Evolutionary conservation across 1,140 invertebrate genomes (phyloP).

Genomic region (Cecropterus lyciades): DNA sequence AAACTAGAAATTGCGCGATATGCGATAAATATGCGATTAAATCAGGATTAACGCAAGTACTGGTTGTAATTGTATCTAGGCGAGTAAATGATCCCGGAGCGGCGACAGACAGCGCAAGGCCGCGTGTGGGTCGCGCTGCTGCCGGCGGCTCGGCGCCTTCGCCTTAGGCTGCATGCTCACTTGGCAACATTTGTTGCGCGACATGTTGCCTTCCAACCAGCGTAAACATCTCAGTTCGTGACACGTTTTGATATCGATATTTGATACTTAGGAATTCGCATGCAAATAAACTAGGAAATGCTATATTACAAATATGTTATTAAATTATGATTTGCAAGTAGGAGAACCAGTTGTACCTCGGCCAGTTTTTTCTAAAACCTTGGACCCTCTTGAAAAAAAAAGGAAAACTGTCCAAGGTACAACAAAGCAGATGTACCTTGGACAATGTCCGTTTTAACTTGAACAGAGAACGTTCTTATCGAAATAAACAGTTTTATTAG

Average conservation of each 20-base stretch:
- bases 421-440: no score
- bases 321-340: no score
- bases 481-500: no score
- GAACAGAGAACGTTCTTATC: no score
- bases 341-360: no score
- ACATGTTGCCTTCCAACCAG: background rate
- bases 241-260: background rate
- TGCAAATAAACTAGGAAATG: background rate
- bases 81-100: conserved; percentile 67
- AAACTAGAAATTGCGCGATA: conserved; percentile 29
- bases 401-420: no score
- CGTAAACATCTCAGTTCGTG: background rate
- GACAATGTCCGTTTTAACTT: no score
- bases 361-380: no score
- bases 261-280: background rate
- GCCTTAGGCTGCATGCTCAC: conserved; percentile 11
- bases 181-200: background rate
- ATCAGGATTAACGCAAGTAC: conserved; percentile 45
- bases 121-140: conserved; percentile 53
- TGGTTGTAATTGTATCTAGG: conserved; percentile 68
- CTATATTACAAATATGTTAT: background rate
- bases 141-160: conserved; percentile 40
- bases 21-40: conserved; percentile 36
- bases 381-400: no score
- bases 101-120: conserved; percentile 64